Conservation (phyloP, 2,797 vertebrate genomes). For the Scarus forsteni region DNA sequence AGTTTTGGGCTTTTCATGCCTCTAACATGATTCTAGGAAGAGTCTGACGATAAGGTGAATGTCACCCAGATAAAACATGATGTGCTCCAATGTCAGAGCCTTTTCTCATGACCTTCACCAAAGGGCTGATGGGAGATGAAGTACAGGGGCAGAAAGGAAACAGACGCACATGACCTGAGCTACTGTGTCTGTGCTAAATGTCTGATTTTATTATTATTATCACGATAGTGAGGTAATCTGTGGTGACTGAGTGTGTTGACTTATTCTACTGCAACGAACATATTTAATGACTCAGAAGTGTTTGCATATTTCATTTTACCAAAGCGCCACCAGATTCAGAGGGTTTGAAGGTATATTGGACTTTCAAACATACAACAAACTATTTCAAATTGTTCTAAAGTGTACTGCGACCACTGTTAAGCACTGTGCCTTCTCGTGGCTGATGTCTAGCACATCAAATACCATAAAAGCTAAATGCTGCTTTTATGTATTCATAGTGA, state of each 20-base stretch:
- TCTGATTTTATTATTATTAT: not conserved
- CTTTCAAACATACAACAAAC: too few species aligned
- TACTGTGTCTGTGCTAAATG: not conserved
- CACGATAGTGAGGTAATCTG: not conserved
- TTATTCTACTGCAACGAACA: too few species aligned
- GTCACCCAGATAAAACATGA: slow-evolving; percentile 29
- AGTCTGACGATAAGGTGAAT: slow-evolving; percentile 22
- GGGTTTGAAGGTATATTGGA: too few species aligned
- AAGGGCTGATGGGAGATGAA: not conserved
- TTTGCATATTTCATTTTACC: too few species aligned
- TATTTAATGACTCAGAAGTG: too few species aligned
- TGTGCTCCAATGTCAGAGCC: not conserved
- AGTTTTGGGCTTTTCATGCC: not conserved
- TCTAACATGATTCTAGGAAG: slow-evolving; percentile 14
- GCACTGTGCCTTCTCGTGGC: too few species aligned
- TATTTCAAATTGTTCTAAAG: too few species aligned
- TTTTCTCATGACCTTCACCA: slow-evolving; percentile 21
- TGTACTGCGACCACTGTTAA: too few species aligned
- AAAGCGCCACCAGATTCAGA: too few species aligned
- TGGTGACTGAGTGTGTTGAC: not conserved
- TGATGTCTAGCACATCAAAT: too few species aligned
- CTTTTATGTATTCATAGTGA: too few species aligned
- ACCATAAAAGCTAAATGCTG: too few species aligned
- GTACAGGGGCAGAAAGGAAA: not conserved
- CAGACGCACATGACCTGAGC: not conserved